Evolutionary conservation across 2,797 vertebrate genomes (phyloP).

Genomic region (Onychomys torridus): DNA sequence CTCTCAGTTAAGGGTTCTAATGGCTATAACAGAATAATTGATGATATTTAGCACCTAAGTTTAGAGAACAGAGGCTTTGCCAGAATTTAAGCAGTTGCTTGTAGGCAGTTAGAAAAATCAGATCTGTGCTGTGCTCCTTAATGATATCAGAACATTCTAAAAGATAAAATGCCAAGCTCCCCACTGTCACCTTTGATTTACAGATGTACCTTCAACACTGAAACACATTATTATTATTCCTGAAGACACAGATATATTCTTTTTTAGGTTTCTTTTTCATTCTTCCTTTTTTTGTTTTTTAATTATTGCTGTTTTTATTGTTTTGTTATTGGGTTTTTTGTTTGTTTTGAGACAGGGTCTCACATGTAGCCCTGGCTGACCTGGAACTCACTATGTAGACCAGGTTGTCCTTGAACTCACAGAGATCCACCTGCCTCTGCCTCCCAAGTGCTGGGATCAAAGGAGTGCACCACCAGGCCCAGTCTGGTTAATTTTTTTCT

Average conservation of each 20-base stretch:
- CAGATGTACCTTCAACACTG: conserved; percentile 27
- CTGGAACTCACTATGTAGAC: background rate
- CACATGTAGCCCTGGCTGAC: background rate
- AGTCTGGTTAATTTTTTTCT: conserved; percentile 57
- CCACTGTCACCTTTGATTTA: conserved; percentile 62
- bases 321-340: background rate
- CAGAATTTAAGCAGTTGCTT: conserved; percentile 47
- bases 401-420: background rate
- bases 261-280: background rate
- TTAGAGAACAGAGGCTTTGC: conserved; percentile 61
- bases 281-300: background rate
- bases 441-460: background rate
- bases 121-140: conserved; percentile 29
- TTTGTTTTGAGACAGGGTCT: background rate
- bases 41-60: conserved; percentile 62
- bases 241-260: conserved; percentile 21
- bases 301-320: background rate
- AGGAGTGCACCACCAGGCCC: background rate
- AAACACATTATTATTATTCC: conserved; percentile 57
- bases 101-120: background rate
- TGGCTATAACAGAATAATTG: conserved; percentile 51
- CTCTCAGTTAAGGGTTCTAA: conserved; percentile 44
- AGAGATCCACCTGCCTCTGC: background rate
- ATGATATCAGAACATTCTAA: conserved; percentile 43
- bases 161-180: conserved; percentile 62